Evolutionary conservation across 2,888 invertebrate species (phyloP).

Genomic region (Parnassius apollo): DNA sequence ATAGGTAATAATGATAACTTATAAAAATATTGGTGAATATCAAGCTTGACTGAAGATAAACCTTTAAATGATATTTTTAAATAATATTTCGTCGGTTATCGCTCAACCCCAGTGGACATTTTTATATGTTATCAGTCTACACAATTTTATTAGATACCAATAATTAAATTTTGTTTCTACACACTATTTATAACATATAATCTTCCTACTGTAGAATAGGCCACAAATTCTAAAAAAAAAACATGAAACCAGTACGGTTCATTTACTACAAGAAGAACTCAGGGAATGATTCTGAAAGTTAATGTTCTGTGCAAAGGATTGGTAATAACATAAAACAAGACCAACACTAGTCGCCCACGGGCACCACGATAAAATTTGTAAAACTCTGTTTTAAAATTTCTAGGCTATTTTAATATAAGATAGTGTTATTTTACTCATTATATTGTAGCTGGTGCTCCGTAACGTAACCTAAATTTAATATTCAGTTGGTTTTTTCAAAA

Average conservation of each 20-base stretch:
- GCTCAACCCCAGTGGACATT: background rate
- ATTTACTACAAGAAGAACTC: conserved; percentile 23
- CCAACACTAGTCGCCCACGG: conserved; percentile 11
- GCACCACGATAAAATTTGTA: conserved; percentile 17
- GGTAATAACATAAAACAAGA: conserved; percentile 26
- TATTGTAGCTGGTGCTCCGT: too few species aligned
- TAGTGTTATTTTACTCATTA: too few species aligned
- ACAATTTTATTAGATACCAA: background rate
- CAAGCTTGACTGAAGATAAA: too few species aligned
- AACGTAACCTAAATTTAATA: too few species aligned
- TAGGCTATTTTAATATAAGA: too few species aligned
- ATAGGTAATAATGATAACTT: too few species aligned
- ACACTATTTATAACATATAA: conserved; percentile 7
- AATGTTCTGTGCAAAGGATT: conserved; percentile 27
- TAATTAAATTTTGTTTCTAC: conserved; percentile 4
- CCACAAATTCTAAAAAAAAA: conserved; percentile 16
- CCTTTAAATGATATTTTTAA: background rate
- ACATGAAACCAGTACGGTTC: conserved; percentile 24
- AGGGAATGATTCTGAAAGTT: conserved; percentile 25
- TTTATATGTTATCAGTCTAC: background rate
- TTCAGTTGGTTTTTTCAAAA: too few species aligned
- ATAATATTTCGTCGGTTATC: background rate
- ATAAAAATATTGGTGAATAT: too few species aligned
- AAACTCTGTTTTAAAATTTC: conserved; percentile 1
- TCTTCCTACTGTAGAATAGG: conserved; percentile 5